Conservation (phyloP, 53 echinoderm and acorn worm genomes). For the Henricia sp. region DNA sequence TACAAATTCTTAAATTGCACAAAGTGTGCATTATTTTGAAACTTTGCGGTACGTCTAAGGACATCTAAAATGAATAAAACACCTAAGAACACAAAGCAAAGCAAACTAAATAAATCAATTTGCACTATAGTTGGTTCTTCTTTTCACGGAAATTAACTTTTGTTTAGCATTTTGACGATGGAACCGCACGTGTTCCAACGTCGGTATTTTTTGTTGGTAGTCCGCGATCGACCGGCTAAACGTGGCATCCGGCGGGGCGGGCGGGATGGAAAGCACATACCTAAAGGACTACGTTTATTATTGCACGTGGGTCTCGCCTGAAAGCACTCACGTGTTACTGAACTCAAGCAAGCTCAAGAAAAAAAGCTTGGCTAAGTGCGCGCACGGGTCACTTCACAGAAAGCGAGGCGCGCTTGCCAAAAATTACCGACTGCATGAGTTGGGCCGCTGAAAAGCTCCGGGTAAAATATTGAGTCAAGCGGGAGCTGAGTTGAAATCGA, state of each 20-base stretch:
- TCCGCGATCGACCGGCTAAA: constrained; percentile 4
- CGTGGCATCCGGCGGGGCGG: background rate
- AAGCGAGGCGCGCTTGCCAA: constrained; percentile 16
- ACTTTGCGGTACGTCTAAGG: too few species aligned
- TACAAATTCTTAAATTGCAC: too few species aligned
- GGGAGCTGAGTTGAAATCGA: constrained; percentile 48
- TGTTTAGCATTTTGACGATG: too few species aligned
- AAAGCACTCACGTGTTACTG: constrained; percentile 44
- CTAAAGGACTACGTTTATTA: constrained; percentile 20
- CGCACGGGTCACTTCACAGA: constrained; percentile 35
- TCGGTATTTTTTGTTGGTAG: constrained; percentile 4
- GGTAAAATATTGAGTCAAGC: constrained; percentile 39
- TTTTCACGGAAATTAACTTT: too few species aligned
- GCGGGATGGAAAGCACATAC: background rate
- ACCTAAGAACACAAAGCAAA: too few species aligned
- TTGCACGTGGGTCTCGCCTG: constrained; percentile 47
- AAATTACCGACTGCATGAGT: constrained; percentile 41
- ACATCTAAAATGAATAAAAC: too few species aligned
- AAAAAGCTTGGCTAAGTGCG: constrained; percentile 43
- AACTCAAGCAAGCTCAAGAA: background rate
- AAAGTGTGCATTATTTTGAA: too few species aligned
- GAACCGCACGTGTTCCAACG: background rate
- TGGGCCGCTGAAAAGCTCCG: constrained; percentile 19
- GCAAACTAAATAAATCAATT: too few species aligned
- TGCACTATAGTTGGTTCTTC: too few species aligned